Evolutionary conservation across 2,113 vertebrate genomes (phyloP), one percentile per base, ranked within the genome.

Genomic region (Eonycteris spelaea): DNA sequence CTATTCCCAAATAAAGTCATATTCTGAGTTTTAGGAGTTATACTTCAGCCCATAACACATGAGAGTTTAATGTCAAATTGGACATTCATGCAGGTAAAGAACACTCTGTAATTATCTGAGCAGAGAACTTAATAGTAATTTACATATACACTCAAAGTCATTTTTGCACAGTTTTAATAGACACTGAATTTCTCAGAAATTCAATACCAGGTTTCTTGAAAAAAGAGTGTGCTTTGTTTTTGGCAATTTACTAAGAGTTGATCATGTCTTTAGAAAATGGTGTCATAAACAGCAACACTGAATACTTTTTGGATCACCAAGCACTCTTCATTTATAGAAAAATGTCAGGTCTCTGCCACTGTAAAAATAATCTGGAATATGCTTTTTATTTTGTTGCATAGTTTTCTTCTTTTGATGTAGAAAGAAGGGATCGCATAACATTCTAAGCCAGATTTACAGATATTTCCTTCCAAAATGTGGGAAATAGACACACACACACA

Each of bases 131-230:
- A 82, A 43, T 38, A 88, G 15, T n/a, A 24, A 48, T 55, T 84
- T 67, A 35, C 15, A 22, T 65, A 73, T 35, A 59, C 4, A 59
- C 12, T 86, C 7, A 48, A 79, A 70, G 43, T 63, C 71, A 71
- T 78, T 94, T 95, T 85, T 68, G 2, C 18, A 35, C 13, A 38
- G n/a, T 68, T 97, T 94, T 85, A 80, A 35, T 80, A 74, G 61
- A 8, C 13, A n/a, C 45, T 68, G 19, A 89, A n/a, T 79, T 89
- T 94, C 30, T 68, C 30, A 75, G 40, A 88, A 95, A 78, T 79
- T n/a, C 5, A 92, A 38, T 74, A 45, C 10, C 48, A 68, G 5
- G 33, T 79, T 91, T 91, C 40, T 12, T 70, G 51, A 86, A 70
- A 45, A 71, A 94, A 59, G 16, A 51, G 5, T 33, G 7, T 30